A percentile compares a stretch with the other conserved stretches of the same genome.
Evolutionary conservation across 2,888 invertebrate genomes (phyloP).

Genomic region (Brachyptera putata): DNA sequence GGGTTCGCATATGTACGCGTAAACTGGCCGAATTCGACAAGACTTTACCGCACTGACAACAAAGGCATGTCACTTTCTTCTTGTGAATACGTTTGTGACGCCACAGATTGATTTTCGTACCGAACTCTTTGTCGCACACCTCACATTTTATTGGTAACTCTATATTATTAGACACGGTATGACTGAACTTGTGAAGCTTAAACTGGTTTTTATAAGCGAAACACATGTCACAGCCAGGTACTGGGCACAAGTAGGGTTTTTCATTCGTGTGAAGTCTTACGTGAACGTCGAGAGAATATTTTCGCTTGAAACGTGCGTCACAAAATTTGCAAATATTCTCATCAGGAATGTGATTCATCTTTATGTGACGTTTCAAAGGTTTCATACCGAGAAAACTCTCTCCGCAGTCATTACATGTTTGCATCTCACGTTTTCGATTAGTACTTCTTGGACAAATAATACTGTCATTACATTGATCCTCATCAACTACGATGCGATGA

Average conservation of each 20-base stretch:
- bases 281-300: conserved; percentile 23
- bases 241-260: conserved; percentile 23
- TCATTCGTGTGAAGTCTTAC: conserved; percentile 27
- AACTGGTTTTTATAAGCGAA: conserved; percentile 28
- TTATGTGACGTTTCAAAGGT: conserved; percentile 23
- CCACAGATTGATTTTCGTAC: conserved; percentile 24
- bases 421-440: conserved; percentile 9
- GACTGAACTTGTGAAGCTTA: conserved; percentile 21
- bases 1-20: conserved; percentile 29
- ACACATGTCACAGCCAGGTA: conserved; percentile 15
- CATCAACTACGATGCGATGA: too few species aligned
- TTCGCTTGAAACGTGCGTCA: conserved; percentile 25
- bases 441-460: background rate
- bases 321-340: conserved; percentile 29
- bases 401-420: conserved; percentile 24
- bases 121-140: conserved; percentile 24
- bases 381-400: conserved; percentile 24
- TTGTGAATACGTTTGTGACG: conserved; percentile 26
- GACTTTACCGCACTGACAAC: conserved; percentile 30
- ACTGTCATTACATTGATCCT: background rate
- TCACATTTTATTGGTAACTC: conserved; percentile 17
- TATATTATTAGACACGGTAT: background rate
- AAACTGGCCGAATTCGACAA: conserved; percentile 30
- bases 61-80: conserved; percentile 14
- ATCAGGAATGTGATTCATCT: conserved; percentile 22